Evolutionary conservation across 2,888 invertebrate genomes (phyloP), one percentile per base, ranked within the genome.

Genomic region (Sarcophaga carnaria): DNA sequence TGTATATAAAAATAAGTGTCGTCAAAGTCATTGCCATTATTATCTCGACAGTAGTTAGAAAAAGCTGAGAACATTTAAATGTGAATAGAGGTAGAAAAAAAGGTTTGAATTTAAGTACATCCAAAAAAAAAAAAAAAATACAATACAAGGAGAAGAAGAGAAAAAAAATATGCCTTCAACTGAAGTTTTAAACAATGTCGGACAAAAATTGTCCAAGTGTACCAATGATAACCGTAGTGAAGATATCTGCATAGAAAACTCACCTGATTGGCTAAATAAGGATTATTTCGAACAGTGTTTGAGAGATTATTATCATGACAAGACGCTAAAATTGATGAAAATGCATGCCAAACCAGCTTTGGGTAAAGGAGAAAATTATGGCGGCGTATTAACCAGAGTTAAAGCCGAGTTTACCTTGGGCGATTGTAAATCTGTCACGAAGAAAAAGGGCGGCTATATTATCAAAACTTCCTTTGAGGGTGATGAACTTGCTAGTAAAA

Each of bases 321-420:
- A 88, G 0, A 85, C 88, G 4, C 37, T 93, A 4, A 90, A 85
- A 60, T 89, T 93, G 5, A 77, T 82, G 1, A 86, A 88, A 5
- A 76, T 92, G 79, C 85, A 86, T 49, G 87, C 90, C 2, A 87
- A 88, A n/a, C 90, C 92, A 1, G 93, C 93, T 4, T 79, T 91
- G 27, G 92, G 89, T 22, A 92, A 92, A 54, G 93, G 93, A 54
- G 93, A 93, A 83, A 93, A 93, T 82, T 93, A 91, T 85, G 92
- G 91, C 4, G 92, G 93, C 20, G 89, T 93, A 1, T 80, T 93
- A 77, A 92, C 91, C 0, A 91, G 93, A 5, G 87, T 91, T 0
- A 89, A 89, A 12, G 89, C 90, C 1, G 89, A 91, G 25, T 92
- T 90, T 25, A 87, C 84, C 4, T 80, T 80, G 0, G 49, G 82